Base-by-base conservation (phyloP, 2,888 invertebrate species). In the Argyresthia albistria region DNA sequence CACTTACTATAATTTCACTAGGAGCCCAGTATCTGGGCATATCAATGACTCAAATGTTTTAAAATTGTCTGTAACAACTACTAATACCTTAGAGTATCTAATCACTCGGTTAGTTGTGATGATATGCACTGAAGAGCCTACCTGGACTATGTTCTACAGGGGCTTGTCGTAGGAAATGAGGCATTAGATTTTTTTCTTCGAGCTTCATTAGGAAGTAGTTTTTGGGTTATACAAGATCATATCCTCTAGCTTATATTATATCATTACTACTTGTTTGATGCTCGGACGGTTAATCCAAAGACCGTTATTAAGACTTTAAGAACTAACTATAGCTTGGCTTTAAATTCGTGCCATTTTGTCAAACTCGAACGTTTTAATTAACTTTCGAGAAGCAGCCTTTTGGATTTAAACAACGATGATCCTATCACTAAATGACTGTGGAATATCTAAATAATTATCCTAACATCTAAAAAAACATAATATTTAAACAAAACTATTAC, bases 31-130 rank as follows among this genome's bases (percentile, higher is more conserved):
- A 73, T 76, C 86, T 86, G 86, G 80, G 79, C 76, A 63, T 57
- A 73, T 83, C 74, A 78, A 84, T 84, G 84, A 84, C 84, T 83
- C 76, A 69, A 81, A 82, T 75, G 11, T 81, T 82, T 25, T 76
- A 80, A 80, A 83, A 83, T 76, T 66, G 80, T 78, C 72, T 71
- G 79, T 86, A 84, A 84, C 82, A 81, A 73, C 86, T 87, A 86
- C 80, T 84, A 87, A 86, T 84, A 86, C 84, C 87, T 84, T 82
- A 83, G 67, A 80, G 80, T 79, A 83, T 80, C 82, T 87, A 86
- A 82, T 81, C 87, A 86, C 87, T 87, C 80, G 78, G 77, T 76
- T 77, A 75, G 80, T 84, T 86, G 83, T 87, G 86, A 86, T 87
- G 87, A 87, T 87, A 87, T 87, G 87, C 87, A 87, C 83, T 83